Evolutionary conservation across 2,113 vertebrate species (phyloP).

Genomic region (Pan troglodytes): NHGRI_mPanTro3-v2.1_pri NC_072412.2:83916501-83917000

Average conservation of each 20-base stretch:
- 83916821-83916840: neutral
- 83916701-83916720: constrained; percentile 59
- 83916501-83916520: constrained; percentile 31
- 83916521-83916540: constrained; percentile 42
- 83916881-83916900: neutral
- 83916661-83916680: constrained; percentile 45
- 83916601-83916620: neutral
- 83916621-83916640: neutral
- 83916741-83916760: constrained; percentile 18
- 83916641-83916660: constrained; percentile 9
- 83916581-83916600: neutral
- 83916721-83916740: constrained; percentile 39
- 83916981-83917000: neutral
- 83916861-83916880: neutral
- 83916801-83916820: neutral
- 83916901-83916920: neutral
- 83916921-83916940: constrained; percentile 7
- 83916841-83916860: constrained; percentile 8
- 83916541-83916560: neutral
- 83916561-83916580: neutral
- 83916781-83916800: neutral
- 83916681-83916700: constrained; percentile 4
- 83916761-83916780: constrained; percentile 8
- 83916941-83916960: neutral
- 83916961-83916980: constrained; percentile 1